Percentiles rank a stretch among this genome's conserved stretches.
These are phyloP conservation scores for Acromyrmex charruanus DNA, from an alignment of 1,140 invertebrate genomes.

Conservation along the genomic window DNA sequence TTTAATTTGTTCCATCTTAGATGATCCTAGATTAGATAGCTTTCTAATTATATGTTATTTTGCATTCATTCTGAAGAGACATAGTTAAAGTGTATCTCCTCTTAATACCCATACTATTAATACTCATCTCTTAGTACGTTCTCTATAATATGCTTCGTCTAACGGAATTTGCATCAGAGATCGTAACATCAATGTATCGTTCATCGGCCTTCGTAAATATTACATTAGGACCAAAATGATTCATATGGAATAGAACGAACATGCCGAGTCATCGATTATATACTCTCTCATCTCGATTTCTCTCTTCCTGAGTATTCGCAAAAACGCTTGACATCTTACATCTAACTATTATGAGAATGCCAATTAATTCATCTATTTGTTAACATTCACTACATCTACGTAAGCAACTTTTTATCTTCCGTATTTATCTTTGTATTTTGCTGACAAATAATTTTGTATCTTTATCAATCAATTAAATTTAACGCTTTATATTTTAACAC, in stretches of 20 bases:
- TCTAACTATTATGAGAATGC: neutral
- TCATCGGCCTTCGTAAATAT: conserved; percentile 16
- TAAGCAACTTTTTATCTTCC: neutral
- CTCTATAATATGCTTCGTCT: neutral
- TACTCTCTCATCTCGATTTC: neutral
- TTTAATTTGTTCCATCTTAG: neutral
- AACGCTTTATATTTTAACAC: neutral
- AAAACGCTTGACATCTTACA: neutral
- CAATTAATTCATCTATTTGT: conserved; percentile 35
- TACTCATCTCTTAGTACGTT: neutral
- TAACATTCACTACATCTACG: neutral
- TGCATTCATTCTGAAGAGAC: neutral
- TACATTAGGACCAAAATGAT: conserved; percentile 16
- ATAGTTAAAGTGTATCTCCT: neutral
- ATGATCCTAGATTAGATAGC: neutral
- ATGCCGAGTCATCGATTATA: conserved; percentile 18
- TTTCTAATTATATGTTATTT: conserved; percentile 1
- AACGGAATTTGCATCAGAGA: conserved; percentile 27
- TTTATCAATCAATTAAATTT: neutral
- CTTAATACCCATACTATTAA: neutral
- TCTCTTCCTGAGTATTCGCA: conserved; percentile 16
- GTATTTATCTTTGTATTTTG: conserved; percentile 3
- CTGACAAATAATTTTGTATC: neutral
- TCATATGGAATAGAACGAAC: conserved; percentile 13
- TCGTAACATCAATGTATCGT: conserved; percentile 3